Evolutionary conservation across 1,140 invertebrate genomes (phyloP).

Genomic region (Papilio glaucus): DNA sequence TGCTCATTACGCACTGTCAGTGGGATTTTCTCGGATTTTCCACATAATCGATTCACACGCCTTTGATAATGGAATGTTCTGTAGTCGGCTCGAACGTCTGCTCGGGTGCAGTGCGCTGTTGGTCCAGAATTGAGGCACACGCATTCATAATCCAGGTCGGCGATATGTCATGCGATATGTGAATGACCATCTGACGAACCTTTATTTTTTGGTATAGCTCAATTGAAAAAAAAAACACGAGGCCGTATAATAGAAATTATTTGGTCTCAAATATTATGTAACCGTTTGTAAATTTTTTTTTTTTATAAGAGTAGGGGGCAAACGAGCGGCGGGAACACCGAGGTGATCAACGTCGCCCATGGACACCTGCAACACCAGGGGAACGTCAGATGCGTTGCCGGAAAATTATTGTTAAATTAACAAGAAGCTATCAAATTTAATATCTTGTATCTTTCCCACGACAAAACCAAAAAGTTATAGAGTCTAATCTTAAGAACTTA

Average conservation of each 20-base stretch:
- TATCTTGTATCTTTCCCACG: not conserved
- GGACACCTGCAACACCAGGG: no score
- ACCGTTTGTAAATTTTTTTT: no score
- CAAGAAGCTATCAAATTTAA: not conserved
- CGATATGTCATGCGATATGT: constrained; percentile 54
- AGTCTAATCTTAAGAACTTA: no score
- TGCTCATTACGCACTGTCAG: constrained; percentile 57
- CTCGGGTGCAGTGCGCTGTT: constrained; percentile 72
- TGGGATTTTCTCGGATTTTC: constrained; percentile 79
- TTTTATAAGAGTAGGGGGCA: no score
- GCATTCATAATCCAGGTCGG: constrained; percentile 53
- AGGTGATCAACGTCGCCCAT: no score
- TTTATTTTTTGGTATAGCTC: constrained; percentile 9
- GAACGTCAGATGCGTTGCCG: no score
- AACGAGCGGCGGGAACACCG: no score
- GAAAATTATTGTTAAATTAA: not conserved
- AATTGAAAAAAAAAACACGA: not conserved
- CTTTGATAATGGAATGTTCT: constrained; percentile 13
- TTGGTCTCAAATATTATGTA: not conserved
- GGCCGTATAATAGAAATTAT: no score
- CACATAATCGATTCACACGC: constrained; percentile 75
- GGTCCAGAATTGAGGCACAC: constrained; percentile 77
- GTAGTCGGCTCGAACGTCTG: not conserved
- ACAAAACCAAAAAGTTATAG: not conserved
- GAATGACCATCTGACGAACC: constrained; percentile 1